A percentile compares a stretch with the other conserved stretches of the same genome.
Conservation (phyloP, 2,888 invertebrate genomes). For the Torymus auratus region DNA sequence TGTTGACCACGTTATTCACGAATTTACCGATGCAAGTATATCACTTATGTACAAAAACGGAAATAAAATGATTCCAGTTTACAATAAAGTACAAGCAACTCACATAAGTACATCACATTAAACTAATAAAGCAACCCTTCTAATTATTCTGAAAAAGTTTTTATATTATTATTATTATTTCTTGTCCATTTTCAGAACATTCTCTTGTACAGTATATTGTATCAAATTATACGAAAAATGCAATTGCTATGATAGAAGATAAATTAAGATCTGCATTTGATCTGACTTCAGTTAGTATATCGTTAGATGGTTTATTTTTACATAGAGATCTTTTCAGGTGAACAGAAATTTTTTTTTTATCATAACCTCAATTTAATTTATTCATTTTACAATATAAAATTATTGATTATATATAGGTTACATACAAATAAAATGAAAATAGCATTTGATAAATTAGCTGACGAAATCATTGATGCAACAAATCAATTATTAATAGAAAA, state of each 20-base stretch:
- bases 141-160: background rate
- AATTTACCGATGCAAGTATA: constrained; percentile 41
- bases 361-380: background rate
- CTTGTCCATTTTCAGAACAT: constrained; percentile 34
- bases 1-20: constrained; percentile 38
- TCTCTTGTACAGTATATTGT: constrained; percentile 46
- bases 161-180: background rate
- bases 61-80: constrained; percentile 38
- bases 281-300: constrained; percentile 39
- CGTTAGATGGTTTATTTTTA: constrained; percentile 10
- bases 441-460: constrained; percentile 34
- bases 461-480: constrained; percentile 44
- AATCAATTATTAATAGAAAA: constrained; percentile 28
- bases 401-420: constrained; percentile 4
- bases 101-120: constrained; percentile 23
- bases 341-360: background rate
- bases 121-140: background rate
- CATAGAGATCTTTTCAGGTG: constrained; percentile 36
- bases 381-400: background rate
- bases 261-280: constrained; percentile 41
- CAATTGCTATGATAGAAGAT: constrained; percentile 21
- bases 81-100: constrained; percentile 34
- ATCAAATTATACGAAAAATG: constrained; percentile 17
- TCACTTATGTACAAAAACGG: constrained; percentile 38
- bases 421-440: constrained; percentile 19